These are phyloP conservation scores for Gryllus longicercus DNA, from an alignment of 2,888 invertebrate genomes.

Conservation along the genomic window DNA sequence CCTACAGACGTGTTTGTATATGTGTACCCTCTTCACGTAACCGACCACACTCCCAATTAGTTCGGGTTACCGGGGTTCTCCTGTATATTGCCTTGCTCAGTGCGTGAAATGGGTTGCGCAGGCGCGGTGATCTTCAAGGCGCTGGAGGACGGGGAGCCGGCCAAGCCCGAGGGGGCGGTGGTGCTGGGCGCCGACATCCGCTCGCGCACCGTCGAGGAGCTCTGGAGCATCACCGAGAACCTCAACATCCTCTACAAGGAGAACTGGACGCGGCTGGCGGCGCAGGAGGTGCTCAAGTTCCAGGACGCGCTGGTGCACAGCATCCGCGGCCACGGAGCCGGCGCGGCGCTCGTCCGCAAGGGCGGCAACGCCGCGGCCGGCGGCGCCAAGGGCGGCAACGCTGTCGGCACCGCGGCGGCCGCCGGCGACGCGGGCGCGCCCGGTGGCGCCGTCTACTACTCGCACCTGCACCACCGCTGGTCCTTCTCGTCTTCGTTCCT, in stretches of 20 bases:
- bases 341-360: conserved; percentile 34
- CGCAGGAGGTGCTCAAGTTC: conserved; percentile 81
- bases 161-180: conserved; percentile 23
- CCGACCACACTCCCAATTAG: too few species aligned
- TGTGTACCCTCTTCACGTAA: too few species aligned
- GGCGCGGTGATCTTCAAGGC: conserved; percentile 51
- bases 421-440: background rate
- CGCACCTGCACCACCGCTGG: conserved; percentile 65
- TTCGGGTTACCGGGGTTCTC: too few species aligned
- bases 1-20: too few species aligned
- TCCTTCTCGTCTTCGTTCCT: conserved; percentile 89
- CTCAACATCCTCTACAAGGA: conserved; percentile 85
- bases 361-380: conserved; percentile 32
- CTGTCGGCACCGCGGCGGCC: too few species aligned
- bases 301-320: conserved; percentile 58
- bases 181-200: conserved; percentile 57
- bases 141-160: conserved; percentile 37
- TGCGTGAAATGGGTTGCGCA: too few species aligned
- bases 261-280: conserved; percentile 86
- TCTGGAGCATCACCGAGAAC: conserved; percentile 84
- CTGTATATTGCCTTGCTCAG: too few species aligned
- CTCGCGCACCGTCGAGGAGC: conserved; percentile 69
- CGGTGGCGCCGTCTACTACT: background rate
- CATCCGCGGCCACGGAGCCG: conserved; percentile 40
- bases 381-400: conserved; percentile 47